Conservation (phyloP, 2,888 invertebrate species). For the Petrolisthes cinctipes region DNA sequence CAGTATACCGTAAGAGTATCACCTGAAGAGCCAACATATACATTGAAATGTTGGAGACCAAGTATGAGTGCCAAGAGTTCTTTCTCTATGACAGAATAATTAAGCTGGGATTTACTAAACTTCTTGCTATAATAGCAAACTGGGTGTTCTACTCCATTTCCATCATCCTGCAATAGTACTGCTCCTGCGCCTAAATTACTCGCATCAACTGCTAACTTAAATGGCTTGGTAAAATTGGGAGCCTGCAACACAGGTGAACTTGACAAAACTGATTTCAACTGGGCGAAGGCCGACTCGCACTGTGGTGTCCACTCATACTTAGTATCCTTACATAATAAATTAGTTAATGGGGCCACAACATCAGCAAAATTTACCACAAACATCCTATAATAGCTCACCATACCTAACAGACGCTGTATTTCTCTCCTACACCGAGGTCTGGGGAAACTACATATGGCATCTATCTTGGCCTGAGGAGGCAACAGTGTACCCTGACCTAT, state of each 20-base stretch:
- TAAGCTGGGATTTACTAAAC: neutral
- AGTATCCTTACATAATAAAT: neutral
- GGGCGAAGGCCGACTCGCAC: neutral
- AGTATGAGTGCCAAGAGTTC: neutral
- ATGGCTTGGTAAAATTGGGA: neutral
- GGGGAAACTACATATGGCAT: neutral
- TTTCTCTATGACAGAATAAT: constrained; percentile 4
- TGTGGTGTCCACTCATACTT: neutral
- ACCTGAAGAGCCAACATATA: neutral
- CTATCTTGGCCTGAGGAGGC: neutral
- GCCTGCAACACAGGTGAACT: neutral
- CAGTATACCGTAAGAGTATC: neutral
- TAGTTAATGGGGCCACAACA: neutral
- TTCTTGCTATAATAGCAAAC: neutral
- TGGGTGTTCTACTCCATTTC: neutral
- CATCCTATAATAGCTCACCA: neutral
- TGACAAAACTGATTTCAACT: neutral
- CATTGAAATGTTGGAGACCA: neutral
- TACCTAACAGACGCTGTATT: neutral
- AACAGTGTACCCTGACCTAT: neutral
- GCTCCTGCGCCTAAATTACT: neutral
- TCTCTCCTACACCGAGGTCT: neutral
- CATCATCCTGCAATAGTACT: neutral
- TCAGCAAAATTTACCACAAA: neutral
- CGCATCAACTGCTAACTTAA: constrained; percentile 2